A percentile compares a stretch with the other conserved stretches of the same genome.
These are phyloP conservation scores for Poeciliopsis occidentalis DNA, from an alignment of 2,113 vertebrate genomes.

Conservation along the genomic window DNA sequence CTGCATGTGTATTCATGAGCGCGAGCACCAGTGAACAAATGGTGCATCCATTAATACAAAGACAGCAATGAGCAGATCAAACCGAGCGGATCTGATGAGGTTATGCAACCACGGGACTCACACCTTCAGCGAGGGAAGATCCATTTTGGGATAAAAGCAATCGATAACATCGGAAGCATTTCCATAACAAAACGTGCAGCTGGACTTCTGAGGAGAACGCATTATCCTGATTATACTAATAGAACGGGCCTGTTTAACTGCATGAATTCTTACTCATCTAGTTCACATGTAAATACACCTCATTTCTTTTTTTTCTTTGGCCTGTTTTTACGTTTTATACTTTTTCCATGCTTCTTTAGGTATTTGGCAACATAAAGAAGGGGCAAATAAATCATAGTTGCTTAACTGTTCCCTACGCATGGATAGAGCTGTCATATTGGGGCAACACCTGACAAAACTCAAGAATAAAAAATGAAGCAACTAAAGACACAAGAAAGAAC, in stretches of 20 bases:
- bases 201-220: constrained; percentile 57
- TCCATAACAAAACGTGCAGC: constrained; percentile 75
- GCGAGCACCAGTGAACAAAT: constrained; percentile 32
- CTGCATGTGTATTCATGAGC: constrained; percentile 57
- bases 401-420: not conserved
- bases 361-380: not conserved
- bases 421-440: not conserved
- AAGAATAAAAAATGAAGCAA: no score
- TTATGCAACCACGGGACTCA: constrained; percentile 37
- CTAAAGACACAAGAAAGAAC: no score
- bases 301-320: constrained; percentile 3
- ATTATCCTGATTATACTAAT: constrained; percentile 68
- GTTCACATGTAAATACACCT: not conserved
- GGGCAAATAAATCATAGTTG: not conserved
- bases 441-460: not conserved
- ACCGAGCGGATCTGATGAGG: constrained; percentile 41
- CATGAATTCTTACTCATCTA: constrained; percentile 10
- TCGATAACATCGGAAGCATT: constrained; percentile 61
- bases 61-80: constrained; percentile 53
- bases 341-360: not conserved
- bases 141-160: constrained; percentile 71
- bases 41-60: constrained; percentile 50
- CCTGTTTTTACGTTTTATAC: not conserved
- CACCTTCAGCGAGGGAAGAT: constrained; percentile 49
- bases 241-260: not conserved